Evolutionary conservation across 2,113 vertebrate genomes (phyloP).

Genomic region (Rhombomys opimus): DNA sequence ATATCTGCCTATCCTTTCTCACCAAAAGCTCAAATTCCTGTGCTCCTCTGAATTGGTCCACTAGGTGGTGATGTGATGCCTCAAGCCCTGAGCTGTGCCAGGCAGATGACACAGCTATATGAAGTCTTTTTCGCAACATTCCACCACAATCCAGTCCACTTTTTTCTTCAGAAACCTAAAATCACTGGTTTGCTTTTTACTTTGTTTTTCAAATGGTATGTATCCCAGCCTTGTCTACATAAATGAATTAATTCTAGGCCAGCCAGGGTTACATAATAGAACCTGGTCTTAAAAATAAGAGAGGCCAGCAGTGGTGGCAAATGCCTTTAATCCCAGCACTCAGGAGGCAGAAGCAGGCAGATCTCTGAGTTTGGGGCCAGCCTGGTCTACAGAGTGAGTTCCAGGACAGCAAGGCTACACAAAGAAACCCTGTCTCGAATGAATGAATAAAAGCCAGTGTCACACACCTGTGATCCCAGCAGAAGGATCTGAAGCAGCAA

Average conservation of each 20-base stretch:
- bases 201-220: background rate
- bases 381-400: too few relatives aligned
- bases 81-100: background rate
- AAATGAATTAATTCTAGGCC: background rate
- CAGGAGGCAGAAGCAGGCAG: too few relatives aligned
- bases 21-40: background rate
- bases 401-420: too few relatives aligned
- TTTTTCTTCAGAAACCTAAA: background rate
- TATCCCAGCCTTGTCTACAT: background rate
- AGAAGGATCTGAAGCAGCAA: background rate
- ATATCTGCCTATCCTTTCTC: background rate
- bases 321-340: too few relatives aligned
- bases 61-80: background rate
- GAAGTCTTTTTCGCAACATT: background rate
- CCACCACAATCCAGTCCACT: background rate
- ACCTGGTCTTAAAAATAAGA: background rate
- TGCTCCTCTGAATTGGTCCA: background rate
- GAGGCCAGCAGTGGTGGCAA: too few relatives aligned
- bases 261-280: background rate
- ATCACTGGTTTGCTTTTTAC: background rate
- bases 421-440: too few relatives aligned
- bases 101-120: rapidly evolving
- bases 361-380: too few relatives aligned
- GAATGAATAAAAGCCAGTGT: background rate
- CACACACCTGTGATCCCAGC: background rate